These are phyloP conservation scores for Sardina pilchardus DNA, from an alignment of 2,113 vertebrate genomes.

Conservation along the genomic window DNA sequence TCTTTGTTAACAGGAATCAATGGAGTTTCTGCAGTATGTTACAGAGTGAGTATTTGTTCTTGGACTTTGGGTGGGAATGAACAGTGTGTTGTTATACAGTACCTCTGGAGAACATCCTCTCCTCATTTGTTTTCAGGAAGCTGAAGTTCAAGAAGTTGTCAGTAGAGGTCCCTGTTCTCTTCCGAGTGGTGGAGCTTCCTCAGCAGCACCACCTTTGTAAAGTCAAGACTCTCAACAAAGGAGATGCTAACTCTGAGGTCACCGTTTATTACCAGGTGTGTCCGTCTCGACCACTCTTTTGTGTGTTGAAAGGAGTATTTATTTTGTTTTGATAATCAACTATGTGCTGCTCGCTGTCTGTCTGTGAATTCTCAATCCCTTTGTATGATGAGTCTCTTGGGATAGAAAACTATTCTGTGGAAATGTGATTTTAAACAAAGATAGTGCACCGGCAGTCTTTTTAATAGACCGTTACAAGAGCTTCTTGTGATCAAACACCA, in stretches of 20 bases:
- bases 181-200: slow-evolving; percentile 89
- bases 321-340: no score
- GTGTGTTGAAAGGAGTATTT: background rate
- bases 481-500: background rate
- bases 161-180: slow-evolving; percentile 84
- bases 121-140: slow-evolving; percentile 72
- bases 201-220: slow-evolving; percentile 82
- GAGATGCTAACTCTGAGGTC: slow-evolving; percentile 93
- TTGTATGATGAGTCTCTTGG: no score
- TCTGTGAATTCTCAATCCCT: no score
- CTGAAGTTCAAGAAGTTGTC: slow-evolving; percentile 79
- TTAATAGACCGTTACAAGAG: background rate
- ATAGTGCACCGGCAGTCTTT: background rate
- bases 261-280: slow-evolving; percentile 93
- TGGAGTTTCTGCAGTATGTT: slow-evolving; percentile 68
- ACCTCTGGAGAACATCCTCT: background rate
- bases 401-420: no score
- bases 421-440: no score
- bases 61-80: background rate
- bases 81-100: background rate
- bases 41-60: slow-evolving; percentile 63
- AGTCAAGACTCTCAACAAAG: slow-evolving; percentile 90
- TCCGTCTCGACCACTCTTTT: background rate
- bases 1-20: slow-evolving; percentile 65
- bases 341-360: no score